A percentile compares a stretch with the other conserved stretches of the same genome.
These are phyloP conservation scores for Propithecus deckenii DNA, from an alignment of 2,797 vertebrate genomes.

Conservation along the genomic window DNA sequence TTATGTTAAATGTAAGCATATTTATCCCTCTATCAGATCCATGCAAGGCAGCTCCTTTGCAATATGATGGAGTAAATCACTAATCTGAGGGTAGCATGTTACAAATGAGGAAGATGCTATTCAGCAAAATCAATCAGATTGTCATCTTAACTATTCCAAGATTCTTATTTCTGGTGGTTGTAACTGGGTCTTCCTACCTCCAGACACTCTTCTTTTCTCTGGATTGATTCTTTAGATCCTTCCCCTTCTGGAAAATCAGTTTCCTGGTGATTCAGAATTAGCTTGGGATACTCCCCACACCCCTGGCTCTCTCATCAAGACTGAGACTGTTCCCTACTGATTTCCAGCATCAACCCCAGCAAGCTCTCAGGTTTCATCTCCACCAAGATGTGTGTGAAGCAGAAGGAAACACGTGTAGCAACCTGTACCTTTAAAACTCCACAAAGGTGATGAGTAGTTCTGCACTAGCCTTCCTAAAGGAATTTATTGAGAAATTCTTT, in stretches of 20 bases:
- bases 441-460: background rate
- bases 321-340: background rate
- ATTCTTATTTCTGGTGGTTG: background rate
- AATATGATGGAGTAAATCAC: background rate
- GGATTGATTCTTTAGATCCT: background rate
- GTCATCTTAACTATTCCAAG: background rate
- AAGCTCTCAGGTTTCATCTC: background rate
- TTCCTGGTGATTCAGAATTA: conserved; percentile 27
- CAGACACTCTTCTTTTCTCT: background rate
- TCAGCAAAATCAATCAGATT: background rate
- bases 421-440: background rate
- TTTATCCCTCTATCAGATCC: background rate
- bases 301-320: background rate
- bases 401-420: background rate
- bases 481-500: background rate
- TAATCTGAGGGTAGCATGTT: background rate
- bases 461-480: background rate
- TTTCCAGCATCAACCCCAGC: background rate
- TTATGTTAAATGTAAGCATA: background rate
- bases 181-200: background rate
- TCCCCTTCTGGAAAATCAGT: background rate
- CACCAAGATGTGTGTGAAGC: background rate
- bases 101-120: background rate
- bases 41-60: background rate
- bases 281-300: background rate